A percentile compares a stretch with the other conserved stretches of the same genome.
phyloP scores from a whole-genome alignment of 2,888 invertebrate genomes.

The Rhimphoctona megacephalus region DNA sequence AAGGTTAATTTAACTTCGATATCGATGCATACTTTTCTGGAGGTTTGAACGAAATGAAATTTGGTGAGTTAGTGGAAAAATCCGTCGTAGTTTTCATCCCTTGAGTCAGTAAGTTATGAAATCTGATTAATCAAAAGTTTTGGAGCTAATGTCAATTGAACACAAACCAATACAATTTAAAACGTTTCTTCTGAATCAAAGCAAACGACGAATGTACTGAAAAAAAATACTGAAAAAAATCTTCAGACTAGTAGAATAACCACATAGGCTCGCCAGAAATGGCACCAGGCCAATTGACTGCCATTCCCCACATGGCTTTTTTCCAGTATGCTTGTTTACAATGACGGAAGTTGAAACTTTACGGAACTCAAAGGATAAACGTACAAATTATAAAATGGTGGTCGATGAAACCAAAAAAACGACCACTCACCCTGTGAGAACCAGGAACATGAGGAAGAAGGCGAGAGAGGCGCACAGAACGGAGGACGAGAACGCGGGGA shows the following conservation, averaged over 20 bases:
- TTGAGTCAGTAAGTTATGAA: not conserved
- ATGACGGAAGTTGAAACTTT: not conserved
- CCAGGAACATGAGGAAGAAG: constrained; percentile 62
- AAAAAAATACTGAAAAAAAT: not conserved
- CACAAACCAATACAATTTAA: not conserved
- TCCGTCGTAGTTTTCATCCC: no score
- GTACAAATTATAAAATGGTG: not conserved
- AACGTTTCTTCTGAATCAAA: not conserved
- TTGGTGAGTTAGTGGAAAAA: not conserved
- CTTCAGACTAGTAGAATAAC: not conserved
- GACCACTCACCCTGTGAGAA: constrained; percentile 52
- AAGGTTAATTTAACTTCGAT: not conserved
- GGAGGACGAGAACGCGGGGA: constrained; percentile 67
- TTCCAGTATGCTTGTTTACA: not conserved
- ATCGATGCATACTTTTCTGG: no score
- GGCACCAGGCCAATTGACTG: not conserved
- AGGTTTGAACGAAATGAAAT: no score
- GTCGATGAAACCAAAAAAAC: constrained; percentile 1
- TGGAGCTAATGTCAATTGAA: not conserved
- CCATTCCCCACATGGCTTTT: not conserved
- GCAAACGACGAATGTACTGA: not conserved
- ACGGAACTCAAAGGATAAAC: not conserved
- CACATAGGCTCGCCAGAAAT: not conserved
- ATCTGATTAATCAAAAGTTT: not conserved
- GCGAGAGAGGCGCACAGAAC: constrained; percentile 43